These are phyloP conservation scores for Tanypteryx hageni DNA, from an alignment of 2,888 invertebrate genomes.

Conservation along the genomic window DNA sequence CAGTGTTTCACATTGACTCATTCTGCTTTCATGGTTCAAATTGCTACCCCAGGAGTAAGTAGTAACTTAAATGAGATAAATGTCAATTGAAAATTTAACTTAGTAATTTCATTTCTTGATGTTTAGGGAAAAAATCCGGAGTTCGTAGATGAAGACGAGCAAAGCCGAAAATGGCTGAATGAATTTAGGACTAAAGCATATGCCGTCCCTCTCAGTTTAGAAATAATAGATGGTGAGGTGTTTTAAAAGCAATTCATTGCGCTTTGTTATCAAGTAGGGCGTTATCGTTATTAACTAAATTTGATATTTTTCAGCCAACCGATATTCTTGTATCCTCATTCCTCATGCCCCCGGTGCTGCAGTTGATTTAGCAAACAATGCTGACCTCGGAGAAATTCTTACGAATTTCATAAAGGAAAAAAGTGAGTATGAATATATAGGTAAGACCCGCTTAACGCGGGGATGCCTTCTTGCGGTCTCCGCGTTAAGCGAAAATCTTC, in stretches of 20 bases:
- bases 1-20: constrained; percentile 75
- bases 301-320: constrained; percentile 72
- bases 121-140: constrained; percentile 68
- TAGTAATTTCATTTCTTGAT: not conserved
- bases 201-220: constrained; percentile 74
- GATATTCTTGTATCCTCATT: constrained; percentile 75
- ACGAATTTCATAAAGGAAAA: constrained; percentile 74
- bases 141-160: constrained; percentile 75
- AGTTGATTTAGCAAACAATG: constrained; percentile 73
- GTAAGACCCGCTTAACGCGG: too few species aligned
- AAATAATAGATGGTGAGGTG: constrained; percentile 74
- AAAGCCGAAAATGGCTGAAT: constrained; percentile 75
- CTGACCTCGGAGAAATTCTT: constrained; percentile 73
- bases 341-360: constrained; percentile 75
- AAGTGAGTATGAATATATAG: constrained; percentile 72
- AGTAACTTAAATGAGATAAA: not conserved
- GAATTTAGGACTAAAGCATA: constrained; percentile 75
- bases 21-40: constrained; percentile 74
- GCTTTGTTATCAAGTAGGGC: not conserved
- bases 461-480: too few species aligned
- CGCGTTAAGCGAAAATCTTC: too few species aligned
- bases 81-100: not conserved
- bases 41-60: constrained; percentile 74
- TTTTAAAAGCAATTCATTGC: not conserved
- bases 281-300: not conserved